Evolutionary conservation across 2,797 vertebrate genomes (phyloP).

Genomic region (Silurus aristotelis): DNA sequence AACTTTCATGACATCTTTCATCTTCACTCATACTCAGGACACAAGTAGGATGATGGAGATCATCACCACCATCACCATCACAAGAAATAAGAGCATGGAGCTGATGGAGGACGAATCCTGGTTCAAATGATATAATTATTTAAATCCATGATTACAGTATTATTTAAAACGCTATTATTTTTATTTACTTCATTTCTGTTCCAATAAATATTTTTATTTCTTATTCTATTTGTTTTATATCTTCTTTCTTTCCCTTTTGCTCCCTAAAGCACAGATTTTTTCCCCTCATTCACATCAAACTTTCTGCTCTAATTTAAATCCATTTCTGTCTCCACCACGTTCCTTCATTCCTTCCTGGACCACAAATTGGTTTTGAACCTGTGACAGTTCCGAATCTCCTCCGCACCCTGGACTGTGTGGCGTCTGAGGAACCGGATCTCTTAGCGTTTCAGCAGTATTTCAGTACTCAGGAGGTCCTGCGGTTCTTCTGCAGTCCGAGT

Average conservation of each 20-base stretch:
- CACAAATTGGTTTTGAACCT: conserved; percentile 67
- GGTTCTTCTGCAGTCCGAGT: no score
- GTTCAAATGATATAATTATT: no score
- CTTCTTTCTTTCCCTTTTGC: conserved; percentile 17
- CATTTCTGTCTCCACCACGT: conserved; percentile 63
- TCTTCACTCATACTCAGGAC: background rate
- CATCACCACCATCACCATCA: background rate
- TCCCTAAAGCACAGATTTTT: conserved; percentile 28
- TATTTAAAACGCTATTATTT: no score
- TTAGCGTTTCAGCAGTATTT: background rate
- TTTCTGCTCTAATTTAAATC: conserved; percentile 63
- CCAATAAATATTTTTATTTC: background rate
- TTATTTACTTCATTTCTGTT: background rate
- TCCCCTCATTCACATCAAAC: no score
- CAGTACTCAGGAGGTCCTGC: conserved; percentile 13
- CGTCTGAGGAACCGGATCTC: conserved; percentile 3
- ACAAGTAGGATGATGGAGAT: background rate
- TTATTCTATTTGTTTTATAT: no score
- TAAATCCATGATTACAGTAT: background rate
- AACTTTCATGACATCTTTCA: background rate
- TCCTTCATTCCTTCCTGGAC: conserved; percentile 67
- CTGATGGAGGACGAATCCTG: no score
- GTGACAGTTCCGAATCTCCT: conserved; percentile 49
- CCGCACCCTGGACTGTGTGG: conserved; percentile 41
- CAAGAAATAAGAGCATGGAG: background rate